Percentiles rank a stretch among this genome's conserved stretches.
Evolutionary conservation across 2,797 vertebrate genomes (phyloP).

Genomic region (Chaetodon trifasciatus): DNA sequence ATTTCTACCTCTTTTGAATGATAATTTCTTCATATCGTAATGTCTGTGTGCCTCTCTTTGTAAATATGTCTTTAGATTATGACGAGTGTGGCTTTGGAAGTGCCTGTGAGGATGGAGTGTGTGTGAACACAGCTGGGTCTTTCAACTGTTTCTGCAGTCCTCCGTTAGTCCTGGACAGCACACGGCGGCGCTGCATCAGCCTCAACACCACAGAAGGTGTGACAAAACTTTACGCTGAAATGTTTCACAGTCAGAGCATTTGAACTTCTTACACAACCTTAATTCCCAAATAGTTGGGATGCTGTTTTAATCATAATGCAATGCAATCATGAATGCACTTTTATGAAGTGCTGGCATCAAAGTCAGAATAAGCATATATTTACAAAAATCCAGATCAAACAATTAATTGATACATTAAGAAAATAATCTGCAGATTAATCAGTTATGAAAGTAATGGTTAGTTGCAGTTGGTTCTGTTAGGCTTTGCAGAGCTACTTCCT

Average conservation of each 20-base stretch:
- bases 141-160: slow-evolving; percentile 89
- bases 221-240: not conserved
- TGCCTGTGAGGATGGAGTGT: slow-evolving; percentile 81
- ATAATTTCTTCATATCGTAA: not conserved
- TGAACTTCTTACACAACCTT: not conserved
- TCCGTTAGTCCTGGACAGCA: slow-evolving; percentile 82
- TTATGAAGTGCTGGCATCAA: too few species aligned
- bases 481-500: not conserved
- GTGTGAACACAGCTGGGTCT: slow-evolving; percentile 86
- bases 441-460: not conserved
- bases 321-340: too few species aligned
- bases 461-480: not conserved
- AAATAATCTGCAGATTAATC: not conserved
- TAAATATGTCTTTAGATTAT: slow-evolving; percentile 75
- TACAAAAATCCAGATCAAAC: not conserved
- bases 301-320: too few species aligned
- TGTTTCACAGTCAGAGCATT: not conserved
- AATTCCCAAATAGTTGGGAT: too few species aligned
- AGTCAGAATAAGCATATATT: too few species aligned
- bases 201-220: slow-evolving; percentile 83
- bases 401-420: not conserved
- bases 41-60: slow-evolving; percentile 1
- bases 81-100: slow-evolving; percentile 82
- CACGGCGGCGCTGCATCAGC: slow-evolving; percentile 77
- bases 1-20: not conserved